Percentiles rank a stretch among this genome's conserved stretches.
These are phyloP conservation scores for Cerastis rubricosa DNA, from an alignment of 2,888 invertebrate genomes.

Conservation along the genomic window DNA sequence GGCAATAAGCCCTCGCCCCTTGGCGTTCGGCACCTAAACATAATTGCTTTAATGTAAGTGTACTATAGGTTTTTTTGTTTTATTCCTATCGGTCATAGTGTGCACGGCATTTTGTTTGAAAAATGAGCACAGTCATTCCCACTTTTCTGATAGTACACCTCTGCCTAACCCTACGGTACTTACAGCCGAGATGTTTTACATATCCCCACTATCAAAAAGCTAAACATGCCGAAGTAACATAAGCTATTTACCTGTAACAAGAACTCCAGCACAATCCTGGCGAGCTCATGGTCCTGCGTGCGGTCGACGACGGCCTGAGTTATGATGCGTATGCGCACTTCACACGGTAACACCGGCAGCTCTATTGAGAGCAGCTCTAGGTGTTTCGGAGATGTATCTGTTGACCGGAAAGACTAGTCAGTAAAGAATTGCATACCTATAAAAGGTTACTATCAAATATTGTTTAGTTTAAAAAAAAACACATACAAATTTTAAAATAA, in stretches of 20 bases:
- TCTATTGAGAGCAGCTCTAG: slow-evolving; percentile 70
- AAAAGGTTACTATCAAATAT: background rate
- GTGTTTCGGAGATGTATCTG: slow-evolving; percentile 70
- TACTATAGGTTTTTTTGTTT: background rate
- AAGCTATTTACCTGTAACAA: slow-evolving; percentile 75
- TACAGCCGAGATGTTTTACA: background rate
- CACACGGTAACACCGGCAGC: slow-evolving; percentile 72
- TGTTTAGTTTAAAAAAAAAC: too few relatives aligned
- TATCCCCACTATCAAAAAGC: background rate
- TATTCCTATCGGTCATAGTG: too few relatives aligned
- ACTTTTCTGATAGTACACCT: too few relatives aligned
- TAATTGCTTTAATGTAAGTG: too few relatives aligned
- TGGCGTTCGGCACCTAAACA: background rate
- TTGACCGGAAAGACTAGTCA: background rate
- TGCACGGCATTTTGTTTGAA: too few relatives aligned
- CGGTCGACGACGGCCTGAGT: slow-evolving; percentile 76
- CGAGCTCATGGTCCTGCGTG: slow-evolving; percentile 74
- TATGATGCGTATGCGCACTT: slow-evolving; percentile 70
- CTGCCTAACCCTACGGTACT: background rate
- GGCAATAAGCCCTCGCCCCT: background rate
- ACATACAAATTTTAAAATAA: too few relatives aligned
- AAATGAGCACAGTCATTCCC: too few relatives aligned
- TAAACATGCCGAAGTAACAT: background rate
- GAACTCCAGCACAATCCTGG: slow-evolving; percentile 78
- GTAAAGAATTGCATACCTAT: background rate